Evolutionary conservation across 2,888 invertebrate species (phyloP), one percentile per base, ranked within the genome.

Genomic region (Zelleria hepariella): DNA sequence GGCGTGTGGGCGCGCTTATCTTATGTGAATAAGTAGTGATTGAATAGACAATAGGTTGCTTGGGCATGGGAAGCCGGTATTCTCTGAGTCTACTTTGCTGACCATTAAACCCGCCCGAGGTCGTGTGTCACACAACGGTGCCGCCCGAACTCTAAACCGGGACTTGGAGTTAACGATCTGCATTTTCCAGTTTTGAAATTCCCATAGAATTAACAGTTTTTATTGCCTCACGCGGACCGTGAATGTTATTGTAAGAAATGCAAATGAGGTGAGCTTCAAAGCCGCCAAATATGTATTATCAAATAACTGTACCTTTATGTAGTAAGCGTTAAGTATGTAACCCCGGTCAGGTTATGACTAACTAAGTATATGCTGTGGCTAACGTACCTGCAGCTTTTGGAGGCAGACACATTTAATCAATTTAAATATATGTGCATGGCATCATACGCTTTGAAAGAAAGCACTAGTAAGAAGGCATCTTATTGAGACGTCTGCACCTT

Each of bases 81-180:
- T 60, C 69, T 74, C 75, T 75, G 75, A 77, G n/a, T n/a, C n/a
- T n/a, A n/a, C 71, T 68, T 64, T 75, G 71, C 32, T 68, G 68
- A 71, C 67, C 68, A 65, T 70, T 70, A 69, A 63, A 71, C 68
- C 65, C 59, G 59, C 25, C 63, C 60, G 61, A 66, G 66, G 69
- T 60, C 60, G 59, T 8, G 54, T 69, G 74, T 72, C 75, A 68
- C 58, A 67, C 74, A 82, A 81, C 85, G 78, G 83, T 77, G 70
- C 68, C 57, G 60, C 26, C 51, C 52, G 27, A 54, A 57, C 15
- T 57, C 58, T 58, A 58, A 62, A 62, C 60, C 67, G 65, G 71
- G 68, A 69, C 67, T 67, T 63, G 65, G 67, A 68, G 72, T 71
- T 71, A 73, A 71, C 66, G 72, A 72, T 70, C 72, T 71, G 64